These are phyloP conservation scores for Eristalis intricaria DNA, from an alignment of 2,888 invertebrate genomes.

Conservation along the genomic window DNA sequence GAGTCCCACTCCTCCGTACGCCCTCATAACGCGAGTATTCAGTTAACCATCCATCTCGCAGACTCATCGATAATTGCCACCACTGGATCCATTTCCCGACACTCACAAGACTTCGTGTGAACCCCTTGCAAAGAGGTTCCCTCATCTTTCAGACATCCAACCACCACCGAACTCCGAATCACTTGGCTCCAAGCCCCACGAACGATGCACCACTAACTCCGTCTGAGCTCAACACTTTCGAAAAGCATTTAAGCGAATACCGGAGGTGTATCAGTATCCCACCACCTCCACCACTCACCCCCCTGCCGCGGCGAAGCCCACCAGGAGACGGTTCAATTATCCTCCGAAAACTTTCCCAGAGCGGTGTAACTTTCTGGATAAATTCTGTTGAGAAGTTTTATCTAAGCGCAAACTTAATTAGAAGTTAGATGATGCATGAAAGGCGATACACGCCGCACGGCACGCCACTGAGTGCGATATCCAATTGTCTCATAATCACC, in stretches of 20 bases:
- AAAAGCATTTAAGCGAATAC: neutral
- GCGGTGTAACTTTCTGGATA: constrained; percentile 53
- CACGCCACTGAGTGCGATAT: constrained; percentile 2
- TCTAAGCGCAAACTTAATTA: constrained; percentile 62
- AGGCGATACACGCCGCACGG: constrained; percentile 49
- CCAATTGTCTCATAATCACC: constrained; percentile 10
- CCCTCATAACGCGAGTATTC: neutral
- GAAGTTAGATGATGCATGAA: constrained; percentile 56
- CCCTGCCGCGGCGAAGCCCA: neutral
- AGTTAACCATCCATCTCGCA: neutral
- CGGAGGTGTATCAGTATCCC: neutral
- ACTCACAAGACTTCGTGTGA: neutral
- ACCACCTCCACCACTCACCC: too few relatives aligned
- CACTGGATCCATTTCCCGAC: neutral
- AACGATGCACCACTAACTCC: neutral
- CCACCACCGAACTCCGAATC: neutral
- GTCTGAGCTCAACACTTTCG: neutral
- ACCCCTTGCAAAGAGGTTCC: neutral
- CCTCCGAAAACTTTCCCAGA: constrained; percentile 47
- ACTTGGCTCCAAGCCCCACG: neutral
- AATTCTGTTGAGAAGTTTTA: constrained; percentile 57
- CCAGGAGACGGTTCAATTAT: constrained; percentile 48
- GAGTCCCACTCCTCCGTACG: neutral
- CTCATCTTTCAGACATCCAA: neutral
- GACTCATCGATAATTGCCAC: neutral